These are phyloP conservation scores for Morus bassanus DNA, from an alignment of 2,797 vertebrate species.

Conservation along the genomic window DNA sequence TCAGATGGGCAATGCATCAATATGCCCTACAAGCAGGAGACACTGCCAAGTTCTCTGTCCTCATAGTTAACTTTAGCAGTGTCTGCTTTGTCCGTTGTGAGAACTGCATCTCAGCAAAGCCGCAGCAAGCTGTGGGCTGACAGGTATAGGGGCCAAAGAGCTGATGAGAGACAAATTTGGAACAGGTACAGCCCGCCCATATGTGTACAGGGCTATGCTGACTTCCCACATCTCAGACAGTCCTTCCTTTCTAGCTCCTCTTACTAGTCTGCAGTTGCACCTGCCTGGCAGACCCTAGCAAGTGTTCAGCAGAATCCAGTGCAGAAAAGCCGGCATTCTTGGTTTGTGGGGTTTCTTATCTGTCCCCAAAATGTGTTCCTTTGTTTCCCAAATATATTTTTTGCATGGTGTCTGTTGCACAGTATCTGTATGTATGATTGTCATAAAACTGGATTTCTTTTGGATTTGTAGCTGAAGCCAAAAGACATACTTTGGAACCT, in stretches of 20 bases:
- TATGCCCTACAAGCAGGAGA: background rate
- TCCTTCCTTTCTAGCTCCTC: background rate
- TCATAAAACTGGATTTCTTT: background rate
- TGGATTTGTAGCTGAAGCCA: background rate
- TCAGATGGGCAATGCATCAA: background rate
- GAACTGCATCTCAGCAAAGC: background rate
- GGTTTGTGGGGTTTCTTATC: background rate
- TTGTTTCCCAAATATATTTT: background rate
- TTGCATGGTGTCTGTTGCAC: background rate
- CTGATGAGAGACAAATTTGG: background rate
- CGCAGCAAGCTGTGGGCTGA: background rate
- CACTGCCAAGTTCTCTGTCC: background rate
- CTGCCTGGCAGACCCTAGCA: background rate
- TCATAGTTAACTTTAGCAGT: background rate
- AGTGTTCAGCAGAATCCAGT: background rate
- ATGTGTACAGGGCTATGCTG: accelerated
- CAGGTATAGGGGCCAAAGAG: background rate
- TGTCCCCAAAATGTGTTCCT: background rate
- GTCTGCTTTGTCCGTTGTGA: background rate
- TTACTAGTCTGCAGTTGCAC: background rate
- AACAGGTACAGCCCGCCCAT: background rate
- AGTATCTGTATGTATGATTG: background rate
- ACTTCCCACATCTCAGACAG: background rate
- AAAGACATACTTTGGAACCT: background rate
- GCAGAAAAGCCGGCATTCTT: background rate